Conservation (phyloP, 2,888 invertebrate genomes). For the Nemapogon koenigi region DNA sequence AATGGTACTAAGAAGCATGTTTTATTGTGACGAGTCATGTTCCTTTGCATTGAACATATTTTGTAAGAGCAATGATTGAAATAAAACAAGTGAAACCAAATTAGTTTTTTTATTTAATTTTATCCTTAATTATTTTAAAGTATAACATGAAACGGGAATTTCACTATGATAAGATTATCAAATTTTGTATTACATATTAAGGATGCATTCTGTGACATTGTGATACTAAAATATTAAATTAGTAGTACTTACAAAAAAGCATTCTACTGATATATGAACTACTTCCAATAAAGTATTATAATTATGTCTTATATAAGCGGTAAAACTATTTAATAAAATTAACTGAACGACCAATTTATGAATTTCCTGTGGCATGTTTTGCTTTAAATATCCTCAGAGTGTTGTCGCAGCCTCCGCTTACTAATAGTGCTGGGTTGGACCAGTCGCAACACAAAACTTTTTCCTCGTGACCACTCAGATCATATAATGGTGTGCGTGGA, state of each 20-base stretch:
- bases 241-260: too few relatives aligned
- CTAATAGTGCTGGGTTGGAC: slow-evolving; percentile 83
- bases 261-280: too few relatives aligned
- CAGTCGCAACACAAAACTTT: slow-evolving; percentile 94
- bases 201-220: too few relatives aligned
- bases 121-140: too few relatives aligned
- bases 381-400: slow-evolving; percentile 87
- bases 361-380: slow-evolving; percentile 41
- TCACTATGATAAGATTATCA: too few relatives aligned
- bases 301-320: too few relatives aligned
- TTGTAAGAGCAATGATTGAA: slow-evolving; percentile 66
- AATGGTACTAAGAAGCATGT: slow-evolving; percentile 66
- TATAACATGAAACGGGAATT: too few relatives aligned
- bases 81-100: slow-evolving; percentile 66
- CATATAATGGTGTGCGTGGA: slow-evolving; percentile 89
- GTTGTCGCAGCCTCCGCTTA: slow-evolving; percentile 94
- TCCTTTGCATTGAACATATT: slow-evolving; percentile 67
- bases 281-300: too few relatives aligned
- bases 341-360: too few relatives aligned
- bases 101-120: slow-evolving; percentile 41
- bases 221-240: too few relatives aligned
- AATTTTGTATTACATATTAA: too few relatives aligned
- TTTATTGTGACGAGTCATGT: slow-evolving; percentile 65
- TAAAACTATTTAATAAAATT: too few relatives aligned
- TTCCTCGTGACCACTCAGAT: slow-evolving; percentile 92